A percentile compares a stretch with the other conserved stretches of the same genome.
These are phyloP conservation scores for Lathronympha strigana DNA, from an alignment of 2,888 invertebrate species.

Conservation along the genomic window DNA sequence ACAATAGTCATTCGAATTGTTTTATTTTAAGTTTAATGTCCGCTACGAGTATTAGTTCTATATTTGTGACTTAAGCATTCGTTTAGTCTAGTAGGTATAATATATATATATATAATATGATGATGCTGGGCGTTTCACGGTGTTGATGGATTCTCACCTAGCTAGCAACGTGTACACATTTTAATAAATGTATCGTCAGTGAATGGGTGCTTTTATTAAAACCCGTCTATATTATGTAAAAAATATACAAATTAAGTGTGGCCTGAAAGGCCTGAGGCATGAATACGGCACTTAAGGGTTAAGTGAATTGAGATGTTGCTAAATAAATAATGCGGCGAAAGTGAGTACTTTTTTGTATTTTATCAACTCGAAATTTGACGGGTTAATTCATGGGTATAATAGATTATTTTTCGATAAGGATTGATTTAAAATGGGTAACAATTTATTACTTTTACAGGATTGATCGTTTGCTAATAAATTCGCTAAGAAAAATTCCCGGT, in stretches of 20 bases:
- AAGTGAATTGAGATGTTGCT: slow-evolving; percentile 68
- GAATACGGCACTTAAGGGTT: slow-evolving; percentile 68
- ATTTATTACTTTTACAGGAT: no score
- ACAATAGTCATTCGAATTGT: no score
- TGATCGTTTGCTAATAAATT: no score
- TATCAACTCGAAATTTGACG: slow-evolving; percentile 31
- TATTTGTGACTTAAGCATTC: no score
- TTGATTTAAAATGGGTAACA: neutral
- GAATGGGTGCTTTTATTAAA: slow-evolving; percentile 79
- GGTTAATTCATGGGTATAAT: slow-evolving; percentile 8
- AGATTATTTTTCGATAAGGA: neutral
- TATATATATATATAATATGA: no score
- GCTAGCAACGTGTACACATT: slow-evolving; percentile 62
- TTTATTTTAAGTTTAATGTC: no score
- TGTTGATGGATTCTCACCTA: neutral
- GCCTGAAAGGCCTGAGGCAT: slow-evolving; percentile 69
- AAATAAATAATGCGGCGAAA: slow-evolving; percentile 46
- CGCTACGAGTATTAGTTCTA: no score
- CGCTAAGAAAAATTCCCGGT: no score
- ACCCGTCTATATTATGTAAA: slow-evolving; percentile 50
- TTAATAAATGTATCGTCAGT: slow-evolving; percentile 82
- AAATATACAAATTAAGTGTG: slow-evolving; percentile 78
- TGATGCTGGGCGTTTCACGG: slow-evolving; percentile 45
- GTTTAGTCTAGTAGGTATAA: no score
- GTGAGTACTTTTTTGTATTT: slow-evolving; percentile 46